phyloP scores from a whole-genome alignment of 2,113 vertebrate species.

The Verasper variegatus region DNA sequence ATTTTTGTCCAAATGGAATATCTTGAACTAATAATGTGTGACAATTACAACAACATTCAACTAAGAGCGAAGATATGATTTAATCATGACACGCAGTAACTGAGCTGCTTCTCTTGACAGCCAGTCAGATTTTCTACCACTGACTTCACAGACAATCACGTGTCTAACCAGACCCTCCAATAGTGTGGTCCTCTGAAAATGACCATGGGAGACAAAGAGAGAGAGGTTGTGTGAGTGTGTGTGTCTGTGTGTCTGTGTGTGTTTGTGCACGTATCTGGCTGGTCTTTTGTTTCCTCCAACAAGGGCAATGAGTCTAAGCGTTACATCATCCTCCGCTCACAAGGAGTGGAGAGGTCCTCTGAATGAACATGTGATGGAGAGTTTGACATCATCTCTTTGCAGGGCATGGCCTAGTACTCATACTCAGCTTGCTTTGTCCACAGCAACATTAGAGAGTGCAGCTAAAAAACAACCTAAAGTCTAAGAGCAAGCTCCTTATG shows the following conservation, averaged over 20 bases:
- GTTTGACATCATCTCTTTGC: constrained; percentile 51
- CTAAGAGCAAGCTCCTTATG: not conserved
- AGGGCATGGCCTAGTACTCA: not conserved
- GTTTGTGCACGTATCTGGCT: constrained; percentile 19
- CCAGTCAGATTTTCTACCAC: not conserved
- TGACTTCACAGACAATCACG: not conserved
- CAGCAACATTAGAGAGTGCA: not conserved
- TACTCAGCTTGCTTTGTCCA: constrained; percentile 16
- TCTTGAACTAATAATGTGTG: not conserved
- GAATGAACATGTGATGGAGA: constrained; percentile 52
- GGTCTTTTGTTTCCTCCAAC: constrained; percentile 71
- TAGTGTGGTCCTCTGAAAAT: not conserved
- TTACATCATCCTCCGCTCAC: constrained; percentile 68
- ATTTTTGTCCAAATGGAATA: not conserved
- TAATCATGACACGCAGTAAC: not conserved
- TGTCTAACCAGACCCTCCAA: not conserved
- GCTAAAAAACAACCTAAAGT: not conserved
- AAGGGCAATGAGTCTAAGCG: constrained; percentile 47
- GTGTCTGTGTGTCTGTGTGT: not conserved
- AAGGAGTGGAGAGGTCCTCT: constrained; percentile 30
- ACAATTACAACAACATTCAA: not conserved
- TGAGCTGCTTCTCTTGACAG: not conserved
- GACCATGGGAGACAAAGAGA: constrained; percentile 13
- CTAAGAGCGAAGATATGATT: not conserved
- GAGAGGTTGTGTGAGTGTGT: constrained; percentile 5